These are phyloP conservation scores for Pollenia amentaria DNA, from an alignment of 2,888 invertebrate species.

Conservation along the genomic window DNA sequence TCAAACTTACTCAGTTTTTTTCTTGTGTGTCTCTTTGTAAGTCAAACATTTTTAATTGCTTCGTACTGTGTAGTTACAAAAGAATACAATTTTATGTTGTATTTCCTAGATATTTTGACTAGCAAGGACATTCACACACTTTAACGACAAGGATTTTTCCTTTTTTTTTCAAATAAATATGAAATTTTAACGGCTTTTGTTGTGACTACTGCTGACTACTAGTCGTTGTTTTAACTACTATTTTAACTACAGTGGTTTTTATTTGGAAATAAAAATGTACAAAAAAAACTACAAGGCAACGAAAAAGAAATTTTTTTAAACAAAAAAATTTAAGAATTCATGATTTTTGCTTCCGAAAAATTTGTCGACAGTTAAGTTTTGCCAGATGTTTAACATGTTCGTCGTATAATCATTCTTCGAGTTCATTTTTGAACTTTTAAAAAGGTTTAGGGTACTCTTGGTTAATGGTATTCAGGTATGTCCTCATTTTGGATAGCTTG, in stretches of 20 bases:
- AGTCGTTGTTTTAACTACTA: not conserved
- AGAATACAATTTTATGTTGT: slow-evolving; percentile 6
- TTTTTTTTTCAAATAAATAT: not conserved
- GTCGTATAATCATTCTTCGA: too few relatives aligned
- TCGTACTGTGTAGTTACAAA: slow-evolving; percentile 17
- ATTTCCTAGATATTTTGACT: not conserved
- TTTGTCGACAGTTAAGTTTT: too few relatives aligned
- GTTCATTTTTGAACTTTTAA: too few relatives aligned
- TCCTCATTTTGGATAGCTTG: too few relatives aligned
- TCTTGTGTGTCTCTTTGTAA: slow-evolving; percentile 2
- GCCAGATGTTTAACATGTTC: too few relatives aligned
- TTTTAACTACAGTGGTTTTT: slow-evolving; percentile 24
- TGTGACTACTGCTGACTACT: slow-evolving; percentile 57
- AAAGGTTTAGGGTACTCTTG: too few relatives aligned
- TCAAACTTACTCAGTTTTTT: not conserved
- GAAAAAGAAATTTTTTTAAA: slow-evolving; percentile 10
- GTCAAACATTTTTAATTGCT: slow-evolving; percentile 9
- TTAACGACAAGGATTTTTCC: slow-evolving; percentile 48
- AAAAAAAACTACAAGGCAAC: slow-evolving; percentile 11
- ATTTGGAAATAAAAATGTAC: not conserved
- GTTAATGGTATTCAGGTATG: too few relatives aligned
- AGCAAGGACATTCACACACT: slow-evolving; percentile 64
- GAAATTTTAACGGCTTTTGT: not conserved
- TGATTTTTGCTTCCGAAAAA: too few relatives aligned
- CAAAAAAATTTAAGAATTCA: not conserved